Conservation (phyloP, 2,888 invertebrate species). For the Chironomus riparius region DNA sequence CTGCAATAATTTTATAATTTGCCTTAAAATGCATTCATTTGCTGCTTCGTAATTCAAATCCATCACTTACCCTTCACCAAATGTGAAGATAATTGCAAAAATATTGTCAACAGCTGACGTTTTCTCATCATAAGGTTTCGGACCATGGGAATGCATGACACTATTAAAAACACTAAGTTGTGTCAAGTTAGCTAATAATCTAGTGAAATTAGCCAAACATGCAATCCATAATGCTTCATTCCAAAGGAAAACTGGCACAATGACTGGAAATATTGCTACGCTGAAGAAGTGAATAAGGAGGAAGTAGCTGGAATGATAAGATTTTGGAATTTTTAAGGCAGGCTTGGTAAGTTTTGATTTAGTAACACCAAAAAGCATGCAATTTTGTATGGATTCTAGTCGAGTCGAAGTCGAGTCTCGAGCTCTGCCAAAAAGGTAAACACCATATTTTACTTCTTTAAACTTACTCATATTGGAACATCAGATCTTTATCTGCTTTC, state of each 20-base stretch:
- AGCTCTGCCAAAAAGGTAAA: too few species aligned
- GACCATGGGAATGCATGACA: not conserved
- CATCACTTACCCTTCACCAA: not conserved
- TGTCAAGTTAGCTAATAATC: too few species aligned
- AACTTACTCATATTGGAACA: not conserved
- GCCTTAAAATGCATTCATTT: too few species aligned
- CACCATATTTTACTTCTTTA: too few species aligned
- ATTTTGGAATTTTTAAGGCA: not conserved
- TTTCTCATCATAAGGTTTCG: not conserved
- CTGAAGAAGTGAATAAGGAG: not conserved
- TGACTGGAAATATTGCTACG: not conserved
- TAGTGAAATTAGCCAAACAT: not conserved
- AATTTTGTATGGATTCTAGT: too few species aligned
- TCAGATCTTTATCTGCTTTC: not conserved
- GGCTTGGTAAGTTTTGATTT: too few species aligned
- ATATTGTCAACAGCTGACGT: not conserved
- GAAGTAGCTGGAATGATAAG: not conserved
- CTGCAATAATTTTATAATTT: slow-evolving; percentile 38
- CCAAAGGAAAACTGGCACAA: not conserved
- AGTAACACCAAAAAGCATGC: too few species aligned
- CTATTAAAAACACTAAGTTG: not conserved
- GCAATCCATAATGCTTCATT: not conserved
- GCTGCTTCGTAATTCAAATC: not conserved
- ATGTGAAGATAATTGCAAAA: not conserved
- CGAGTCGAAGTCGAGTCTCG: too few species aligned